Evolutionary conservation across 2,888 invertebrate genomes (phyloP).

Genomic region (Buathra laborator): DNA sequence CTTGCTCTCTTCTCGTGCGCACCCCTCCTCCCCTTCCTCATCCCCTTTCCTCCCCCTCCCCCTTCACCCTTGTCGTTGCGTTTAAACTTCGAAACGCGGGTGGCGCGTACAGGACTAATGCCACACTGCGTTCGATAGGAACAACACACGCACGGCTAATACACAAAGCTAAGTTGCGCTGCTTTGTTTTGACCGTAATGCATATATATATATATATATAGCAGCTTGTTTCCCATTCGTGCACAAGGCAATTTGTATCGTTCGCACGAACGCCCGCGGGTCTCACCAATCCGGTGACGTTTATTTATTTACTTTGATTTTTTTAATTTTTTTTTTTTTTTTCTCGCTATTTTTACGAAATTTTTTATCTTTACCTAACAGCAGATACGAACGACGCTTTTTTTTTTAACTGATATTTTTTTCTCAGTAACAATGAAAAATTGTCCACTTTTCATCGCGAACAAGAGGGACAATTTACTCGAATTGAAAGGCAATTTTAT

Average conservation of each 20-base stretch:
- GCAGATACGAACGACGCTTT: not conserved
- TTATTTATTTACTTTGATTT: not conserved
- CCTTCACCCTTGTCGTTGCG: constrained; percentile 47
- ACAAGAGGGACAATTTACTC: not conserved
- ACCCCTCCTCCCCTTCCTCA: constrained; percentile 51
- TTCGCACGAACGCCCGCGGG: constrained; percentile 26
- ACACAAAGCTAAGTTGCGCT: not conserved
- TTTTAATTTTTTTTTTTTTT: not conserved
- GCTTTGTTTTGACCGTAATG: not conserved
- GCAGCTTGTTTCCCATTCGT: constrained; percentile 37
- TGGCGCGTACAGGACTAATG: constrained; percentile 13
- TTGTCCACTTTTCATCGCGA: not conserved
- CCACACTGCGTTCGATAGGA: not conserved
- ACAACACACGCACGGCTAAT: not conserved
- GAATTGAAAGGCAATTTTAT: not conserved
- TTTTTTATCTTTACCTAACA: not conserved
- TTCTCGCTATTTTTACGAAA: not conserved
- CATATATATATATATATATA: not conserved
- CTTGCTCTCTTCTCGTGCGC: constrained; percentile 48
- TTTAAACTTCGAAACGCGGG: constrained; percentile 59
- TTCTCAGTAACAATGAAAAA: not conserved
- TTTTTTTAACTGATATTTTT: not conserved
- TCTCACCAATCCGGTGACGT: not conserved
- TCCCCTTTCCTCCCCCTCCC: constrained; percentile 46
- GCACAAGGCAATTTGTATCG: constrained; percentile 42